phyloP scores from a whole-genome alignment of 2,113 vertebrate species.

The Collichthys lucidus region DNA sequence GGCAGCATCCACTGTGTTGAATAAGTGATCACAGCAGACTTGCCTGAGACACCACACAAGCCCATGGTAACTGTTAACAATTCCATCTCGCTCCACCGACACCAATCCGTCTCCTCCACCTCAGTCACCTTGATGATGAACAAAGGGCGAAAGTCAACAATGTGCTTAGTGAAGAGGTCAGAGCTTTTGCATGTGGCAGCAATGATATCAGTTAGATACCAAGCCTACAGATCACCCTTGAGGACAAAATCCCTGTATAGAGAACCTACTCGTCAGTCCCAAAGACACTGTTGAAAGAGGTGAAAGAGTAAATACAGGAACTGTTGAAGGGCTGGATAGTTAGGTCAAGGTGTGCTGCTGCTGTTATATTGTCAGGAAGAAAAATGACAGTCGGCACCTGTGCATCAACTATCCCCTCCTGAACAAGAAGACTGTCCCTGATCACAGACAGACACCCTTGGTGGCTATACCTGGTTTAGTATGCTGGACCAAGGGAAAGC shows the following conservation, averaged over 20 bases:
- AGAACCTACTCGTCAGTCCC: no score
- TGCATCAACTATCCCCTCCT: neutral
- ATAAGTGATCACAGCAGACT: constrained; percentile 12
- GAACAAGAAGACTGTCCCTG: neutral
- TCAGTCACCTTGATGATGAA: neutral
- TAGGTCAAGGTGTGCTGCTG: neutral
- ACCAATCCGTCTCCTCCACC: neutral
- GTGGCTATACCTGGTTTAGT: neutral
- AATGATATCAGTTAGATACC: no score
- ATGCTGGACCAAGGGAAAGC: no score
- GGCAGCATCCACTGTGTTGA: constrained; percentile 18
- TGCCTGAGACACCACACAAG: neutral
- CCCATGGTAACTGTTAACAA: constrained; percentile 1
- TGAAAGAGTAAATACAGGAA: neutral
- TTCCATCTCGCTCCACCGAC: neutral
- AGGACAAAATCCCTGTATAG: no score
- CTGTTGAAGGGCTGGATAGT: neutral
- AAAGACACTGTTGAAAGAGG: no score
- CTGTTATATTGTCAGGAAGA: neutral
- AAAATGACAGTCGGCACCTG: neutral
- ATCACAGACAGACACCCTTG: neutral
- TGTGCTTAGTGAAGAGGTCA: neutral
- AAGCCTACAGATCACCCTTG: no score
- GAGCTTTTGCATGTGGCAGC: no score
- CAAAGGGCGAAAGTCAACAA: neutral